phyloP scores from a whole-genome alignment of 2,888 invertebrate genomes.

The Apeira syringaria region DNA sequence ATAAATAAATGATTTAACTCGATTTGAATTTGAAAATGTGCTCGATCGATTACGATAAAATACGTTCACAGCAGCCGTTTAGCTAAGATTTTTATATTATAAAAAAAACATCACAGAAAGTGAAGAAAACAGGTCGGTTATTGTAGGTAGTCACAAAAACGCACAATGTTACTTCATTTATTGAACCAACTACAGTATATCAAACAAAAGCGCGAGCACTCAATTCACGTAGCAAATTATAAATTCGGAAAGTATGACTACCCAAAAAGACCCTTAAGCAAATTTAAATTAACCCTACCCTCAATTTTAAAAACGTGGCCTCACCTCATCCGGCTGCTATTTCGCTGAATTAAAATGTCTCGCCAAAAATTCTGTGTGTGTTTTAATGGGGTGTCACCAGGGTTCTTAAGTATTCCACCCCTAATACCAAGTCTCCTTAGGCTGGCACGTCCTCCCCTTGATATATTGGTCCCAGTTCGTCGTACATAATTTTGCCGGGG shows the following conservation, averaged over 20 bases:
- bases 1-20: no score
- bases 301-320: conserved; percentile 38
- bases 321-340: conserved; percentile 50
- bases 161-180: no score
- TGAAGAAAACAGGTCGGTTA: no score
- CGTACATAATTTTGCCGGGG: conserved; percentile 83
- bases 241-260: neutral
- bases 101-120: no score
- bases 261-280: conserved; percentile 14
- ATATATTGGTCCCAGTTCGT: conserved; percentile 84
- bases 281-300: conserved; percentile 30
- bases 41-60: no score
- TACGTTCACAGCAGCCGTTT: no score
- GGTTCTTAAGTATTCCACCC: conserved; percentile 82
- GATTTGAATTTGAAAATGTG: no score
- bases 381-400: conserved; percentile 82
- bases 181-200: no score
- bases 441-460: conserved; percentile 83
- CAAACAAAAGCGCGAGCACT: no score
- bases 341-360: conserved; percentile 76
- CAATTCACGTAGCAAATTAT: no score
- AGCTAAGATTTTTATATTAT: no score
- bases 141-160: no score
- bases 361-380: conserved; percentile 80
- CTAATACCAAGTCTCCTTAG: conserved; percentile 83